A percentile compares a stretch with the other conserved stretches of the same genome.
Conservation (phyloP, 2,113 vertebrate species). For the Uria lomvia region DNA sequence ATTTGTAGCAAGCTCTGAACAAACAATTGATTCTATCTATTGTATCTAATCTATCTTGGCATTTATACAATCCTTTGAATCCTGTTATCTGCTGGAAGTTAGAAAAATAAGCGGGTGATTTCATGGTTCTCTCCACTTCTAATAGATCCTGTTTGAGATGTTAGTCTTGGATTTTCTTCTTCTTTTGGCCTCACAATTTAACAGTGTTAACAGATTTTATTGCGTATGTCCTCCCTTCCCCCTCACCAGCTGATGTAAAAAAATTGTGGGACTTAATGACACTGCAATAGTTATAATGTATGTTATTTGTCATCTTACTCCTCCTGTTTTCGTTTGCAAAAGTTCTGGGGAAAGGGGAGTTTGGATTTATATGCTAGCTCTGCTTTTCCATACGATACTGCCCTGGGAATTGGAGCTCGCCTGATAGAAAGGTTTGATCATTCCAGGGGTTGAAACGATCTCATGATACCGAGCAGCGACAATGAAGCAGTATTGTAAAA, state of each 20-base stretch:
- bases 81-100: constrained; percentile 34
- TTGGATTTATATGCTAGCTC: neutral
- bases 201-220: neutral
- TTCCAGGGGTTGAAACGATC: neutral
- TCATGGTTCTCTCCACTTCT: constrained; percentile 49
- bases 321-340: neutral
- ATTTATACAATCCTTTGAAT: constrained; percentile 54
- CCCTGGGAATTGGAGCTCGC: neutral
- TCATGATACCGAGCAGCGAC: neutral
- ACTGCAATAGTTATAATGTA: neutral
- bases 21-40: constrained; percentile 52
- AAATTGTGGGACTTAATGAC: neutral
- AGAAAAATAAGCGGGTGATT: constrained; percentile 55
- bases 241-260: neutral
- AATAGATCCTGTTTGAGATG: constrained; percentile 27
- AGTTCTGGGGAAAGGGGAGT: neutral
- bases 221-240: neutral
- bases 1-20: neutral
- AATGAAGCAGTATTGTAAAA: neutral
- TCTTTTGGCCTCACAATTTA: neutral
- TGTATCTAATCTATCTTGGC: constrained; percentile 57
- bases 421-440: neutral
- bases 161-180: constrained; percentile 24
- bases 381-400: neutral
- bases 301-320: neutral